phyloP scores from a whole-genome alignment of 2,888 invertebrate species.

The Drosophila multiciliata region DNA sequence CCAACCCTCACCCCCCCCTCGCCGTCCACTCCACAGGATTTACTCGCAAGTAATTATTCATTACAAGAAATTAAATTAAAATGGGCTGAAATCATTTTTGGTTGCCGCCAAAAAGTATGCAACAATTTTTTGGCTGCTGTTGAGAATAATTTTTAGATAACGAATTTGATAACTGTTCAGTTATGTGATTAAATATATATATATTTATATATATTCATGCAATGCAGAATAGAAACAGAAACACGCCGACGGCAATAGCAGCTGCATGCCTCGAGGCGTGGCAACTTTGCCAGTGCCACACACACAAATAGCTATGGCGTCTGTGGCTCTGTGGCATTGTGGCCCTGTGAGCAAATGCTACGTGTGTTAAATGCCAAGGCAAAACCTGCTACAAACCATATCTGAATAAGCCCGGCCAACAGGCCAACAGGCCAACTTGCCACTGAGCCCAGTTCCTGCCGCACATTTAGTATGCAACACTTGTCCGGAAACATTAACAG shows the following conservation, averaged over 20 bases:
- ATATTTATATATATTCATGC: background rate
- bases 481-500: conserved; percentile 70
- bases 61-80: conserved; percentile 3
- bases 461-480: conserved; percentile 67
- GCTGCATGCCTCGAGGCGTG: conserved; percentile 1
- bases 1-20: accelerated
- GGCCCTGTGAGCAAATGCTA: conserved; percentile 34
- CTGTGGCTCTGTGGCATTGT: background rate
- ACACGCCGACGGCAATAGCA: background rate
- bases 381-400: conserved; percentile 42
- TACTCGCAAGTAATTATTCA: background rate
- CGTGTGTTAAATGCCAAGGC: conserved; percentile 63
- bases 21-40: background rate
- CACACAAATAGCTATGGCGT: conserved; percentile 11
- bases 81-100: background rate
- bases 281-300: conserved; percentile 9
- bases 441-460: conserved; percentile 30
- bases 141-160: conserved; percentile 16
- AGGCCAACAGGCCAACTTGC: conserved; percentile 3
- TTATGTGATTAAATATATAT: background rate
- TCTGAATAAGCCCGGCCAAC: conserved; percentile 15
- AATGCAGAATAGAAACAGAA: conserved; percentile 7
- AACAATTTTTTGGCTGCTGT: conserved; percentile 3
- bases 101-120: conserved; percentile 48
- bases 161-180: conserved; percentile 4